A percentile compares a stretch with the other conserved stretches of the same genome.
These are phyloP conservation scores for Nymphalis urticae DNA, from an alignment of 2,888 invertebrate genomes.

Conservation along the genomic window DNA sequence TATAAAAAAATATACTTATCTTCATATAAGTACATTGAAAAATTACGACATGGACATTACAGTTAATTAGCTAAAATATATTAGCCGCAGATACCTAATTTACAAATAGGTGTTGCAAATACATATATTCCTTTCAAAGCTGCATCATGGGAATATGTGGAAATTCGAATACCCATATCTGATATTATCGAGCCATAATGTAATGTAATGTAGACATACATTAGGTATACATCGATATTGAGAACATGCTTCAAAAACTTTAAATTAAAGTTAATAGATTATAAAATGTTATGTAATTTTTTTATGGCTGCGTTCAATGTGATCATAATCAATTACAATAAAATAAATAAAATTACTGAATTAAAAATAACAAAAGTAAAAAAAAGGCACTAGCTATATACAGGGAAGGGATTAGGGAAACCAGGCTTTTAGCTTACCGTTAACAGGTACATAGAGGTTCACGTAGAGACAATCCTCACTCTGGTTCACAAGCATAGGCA, in stretches of 20 bases:
- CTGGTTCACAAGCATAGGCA: conserved; percentile 93
- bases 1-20: no score
- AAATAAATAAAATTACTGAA: no score
- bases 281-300: not conserved
- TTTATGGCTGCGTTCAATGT: not conserved
- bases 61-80: conserved; percentile 15
- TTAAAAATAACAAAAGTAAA: no score
- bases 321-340: no score
- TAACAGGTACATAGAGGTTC: conserved; percentile 96
- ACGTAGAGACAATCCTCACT: conserved; percentile 99
- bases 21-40: no score
- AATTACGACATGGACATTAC: not conserved
- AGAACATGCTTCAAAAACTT: not conserved
- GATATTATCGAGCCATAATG: conserved; percentile 13
- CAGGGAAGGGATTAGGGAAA: no score
- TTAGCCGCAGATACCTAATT: conserved; percentile 14
- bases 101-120: conserved; percentile 25
- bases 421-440: conserved; percentile 48
- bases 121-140: conserved; percentile 27
- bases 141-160: conserved; percentile 25
- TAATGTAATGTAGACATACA: conserved; percentile 8
- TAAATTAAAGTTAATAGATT: not conserved
- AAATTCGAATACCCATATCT: conserved; percentile 13
- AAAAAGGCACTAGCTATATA: no score
- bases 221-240: conserved; percentile 4